Percentiles rank a stretch among this genome's conserved stretches.
phyloP scores from a whole-genome alignment of 2,113 vertebrate genomes.

The Motacilla tschutschensis region DNA sequence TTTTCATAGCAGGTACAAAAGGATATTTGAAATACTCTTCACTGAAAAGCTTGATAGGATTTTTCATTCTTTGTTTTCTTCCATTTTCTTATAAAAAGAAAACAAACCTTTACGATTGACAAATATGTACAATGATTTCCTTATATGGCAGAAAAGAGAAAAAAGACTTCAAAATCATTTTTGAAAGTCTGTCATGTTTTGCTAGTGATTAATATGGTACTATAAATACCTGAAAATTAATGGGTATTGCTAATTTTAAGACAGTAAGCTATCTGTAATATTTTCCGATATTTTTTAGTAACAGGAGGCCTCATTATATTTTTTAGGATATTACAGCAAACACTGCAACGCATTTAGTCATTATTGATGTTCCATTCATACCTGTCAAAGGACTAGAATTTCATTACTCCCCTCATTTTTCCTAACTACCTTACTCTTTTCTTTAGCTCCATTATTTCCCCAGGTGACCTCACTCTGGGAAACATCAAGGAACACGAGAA shows the following conservation, averaged over 20 bases:
- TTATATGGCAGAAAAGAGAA: background rate
- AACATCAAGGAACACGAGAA: background rate
- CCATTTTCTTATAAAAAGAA: background rate
- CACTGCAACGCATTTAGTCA: slow-evolving; percentile 6
- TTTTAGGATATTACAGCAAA: slow-evolving; percentile 17
- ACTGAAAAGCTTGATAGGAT: background rate
- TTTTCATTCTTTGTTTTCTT: background rate
- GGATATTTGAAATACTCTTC: background rate
- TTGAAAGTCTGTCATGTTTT: background rate
- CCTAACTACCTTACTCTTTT: slow-evolving; percentile 32
- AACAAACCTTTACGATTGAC: background rate
- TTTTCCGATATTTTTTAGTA: slow-evolving; percentile 9
- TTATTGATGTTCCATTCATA: slow-evolving; percentile 29
- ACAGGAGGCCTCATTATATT: slow-evolving; percentile 9
- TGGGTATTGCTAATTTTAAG: slow-evolving; percentile 2
- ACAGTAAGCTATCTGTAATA: background rate
- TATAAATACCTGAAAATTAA: background rate
- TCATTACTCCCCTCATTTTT: slow-evolving; percentile 28
- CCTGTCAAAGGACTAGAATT: slow-evolving; percentile 43
- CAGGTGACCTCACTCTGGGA: background rate
- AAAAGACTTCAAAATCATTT: background rate
- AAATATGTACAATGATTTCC: background rate
- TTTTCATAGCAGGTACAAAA: background rate
- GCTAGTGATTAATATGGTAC: background rate
- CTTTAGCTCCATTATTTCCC: slow-evolving; percentile 14